These are phyloP conservation scores for Ctenopoma kingsleyae DNA, from an alignment of 2,797 vertebrate genomes.

Conservation along the genomic window DNA sequence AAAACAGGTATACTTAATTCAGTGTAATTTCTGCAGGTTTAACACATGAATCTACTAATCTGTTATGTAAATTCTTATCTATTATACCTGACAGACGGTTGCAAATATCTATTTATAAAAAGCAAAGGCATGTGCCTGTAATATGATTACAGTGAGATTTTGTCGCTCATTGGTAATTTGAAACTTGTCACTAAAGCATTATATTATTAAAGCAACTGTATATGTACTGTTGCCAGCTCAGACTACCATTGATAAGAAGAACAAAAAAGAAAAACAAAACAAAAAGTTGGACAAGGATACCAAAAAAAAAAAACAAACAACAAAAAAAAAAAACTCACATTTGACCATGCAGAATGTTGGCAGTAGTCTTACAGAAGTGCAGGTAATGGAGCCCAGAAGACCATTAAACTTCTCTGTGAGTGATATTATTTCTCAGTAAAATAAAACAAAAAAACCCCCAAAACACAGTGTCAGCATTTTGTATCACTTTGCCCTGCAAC, in stretches of 20 bases:
- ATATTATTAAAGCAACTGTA: neutral
- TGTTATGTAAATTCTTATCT: too few species aligned
- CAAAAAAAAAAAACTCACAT: slow-evolving; percentile 1
- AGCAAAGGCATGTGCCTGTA: too few species aligned
- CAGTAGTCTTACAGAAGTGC: slow-evolving; percentile 16
- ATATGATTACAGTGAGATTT: neutral
- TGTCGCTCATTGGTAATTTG: neutral
- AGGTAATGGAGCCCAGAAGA: slow-evolving; percentile 30
- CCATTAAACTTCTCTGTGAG: slow-evolving; percentile 46
- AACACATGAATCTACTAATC: too few species aligned
- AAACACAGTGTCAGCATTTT: slow-evolving; percentile 48
- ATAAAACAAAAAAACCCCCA: neutral
- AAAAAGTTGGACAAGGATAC: neutral
- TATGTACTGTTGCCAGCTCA: neutral
- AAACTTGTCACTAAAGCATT: neutral
- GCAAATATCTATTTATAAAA: too few species aligned
- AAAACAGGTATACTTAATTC: neutral
- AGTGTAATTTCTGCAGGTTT: too few species aligned
- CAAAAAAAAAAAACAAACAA: neutral
- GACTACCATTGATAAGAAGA: neutral
- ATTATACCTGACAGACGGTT: too few species aligned
- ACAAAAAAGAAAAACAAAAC: neutral
- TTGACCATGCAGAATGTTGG: slow-evolving; percentile 18
- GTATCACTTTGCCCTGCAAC: slow-evolving; percentile 27
- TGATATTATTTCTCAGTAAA: slow-evolving; percentile 41